These are phyloP conservation scores for Pelodiscus sinensis DNA, from an alignment of 2,113 vertebrate genomes.

Conservation along the genomic window DNA sequence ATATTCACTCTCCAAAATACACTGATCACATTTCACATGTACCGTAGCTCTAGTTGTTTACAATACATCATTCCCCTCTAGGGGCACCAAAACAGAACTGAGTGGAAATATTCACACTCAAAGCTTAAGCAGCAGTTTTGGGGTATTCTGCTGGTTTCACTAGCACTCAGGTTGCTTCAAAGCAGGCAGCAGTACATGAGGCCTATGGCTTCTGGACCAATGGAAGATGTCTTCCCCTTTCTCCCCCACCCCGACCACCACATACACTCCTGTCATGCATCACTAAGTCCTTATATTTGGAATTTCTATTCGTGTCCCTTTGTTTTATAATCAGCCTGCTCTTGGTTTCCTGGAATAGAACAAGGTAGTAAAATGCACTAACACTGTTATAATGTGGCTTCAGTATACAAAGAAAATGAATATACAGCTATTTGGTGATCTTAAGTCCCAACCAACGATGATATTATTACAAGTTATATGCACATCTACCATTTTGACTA, in stretches of 20 bases:
- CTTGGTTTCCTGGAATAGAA: not conserved
- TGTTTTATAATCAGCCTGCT: not conserved
- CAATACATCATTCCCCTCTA: not conserved
- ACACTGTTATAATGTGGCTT: not conserved
- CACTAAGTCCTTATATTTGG: not conserved
- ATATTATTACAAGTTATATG: not conserved
- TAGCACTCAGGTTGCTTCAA: not conserved
- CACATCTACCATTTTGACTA: not conserved
- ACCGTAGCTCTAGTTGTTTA: not conserved
- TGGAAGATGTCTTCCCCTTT: not conserved
- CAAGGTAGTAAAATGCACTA: not conserved
- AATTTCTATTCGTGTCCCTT: not conserved
- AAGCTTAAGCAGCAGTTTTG: not conserved
- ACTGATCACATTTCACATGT: not conserved
- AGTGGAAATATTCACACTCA: not conserved
- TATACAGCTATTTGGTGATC: not conserved
- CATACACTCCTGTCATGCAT: not conserved
- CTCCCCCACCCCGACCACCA: too few species aligned
- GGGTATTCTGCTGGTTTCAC: not conserved
- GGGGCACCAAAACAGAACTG: not conserved
- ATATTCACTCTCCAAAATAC: not conserved
- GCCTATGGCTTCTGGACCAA: not conserved
- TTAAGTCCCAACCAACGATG: not conserved
- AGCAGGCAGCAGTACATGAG: not conserved
- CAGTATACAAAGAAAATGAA: not conserved